phyloP scores from a whole-genome alignment of 2,113 vertebrate genomes.

The Oryzias woworae region DNA sequence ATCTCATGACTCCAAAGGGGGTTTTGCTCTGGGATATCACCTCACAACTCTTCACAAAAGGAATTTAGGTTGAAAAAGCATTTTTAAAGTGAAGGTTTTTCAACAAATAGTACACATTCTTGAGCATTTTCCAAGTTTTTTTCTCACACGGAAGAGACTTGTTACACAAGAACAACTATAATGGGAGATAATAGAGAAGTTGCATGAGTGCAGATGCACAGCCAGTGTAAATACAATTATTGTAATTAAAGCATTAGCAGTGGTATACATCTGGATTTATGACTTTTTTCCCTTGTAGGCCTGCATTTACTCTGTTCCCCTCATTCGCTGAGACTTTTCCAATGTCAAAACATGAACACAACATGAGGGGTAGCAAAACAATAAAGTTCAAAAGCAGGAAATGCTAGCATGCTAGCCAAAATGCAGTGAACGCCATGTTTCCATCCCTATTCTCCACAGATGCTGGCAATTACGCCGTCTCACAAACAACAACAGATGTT shows the following conservation, averaged over 20 bases:
- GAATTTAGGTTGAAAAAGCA: slow-evolving; percentile 57
- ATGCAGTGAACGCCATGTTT: too few relatives aligned
- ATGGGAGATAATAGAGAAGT: slow-evolving; percentile 2
- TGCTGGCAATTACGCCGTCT: slow-evolving; percentile 61
- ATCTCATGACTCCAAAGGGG: slow-evolving; percentile 40
- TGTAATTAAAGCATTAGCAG: background rate
- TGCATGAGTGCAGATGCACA: background rate
- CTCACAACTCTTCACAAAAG: slow-evolving; percentile 53
- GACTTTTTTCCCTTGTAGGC: background rate
- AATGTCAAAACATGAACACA: too few relatives aligned
- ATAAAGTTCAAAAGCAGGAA: too few relatives aligned
- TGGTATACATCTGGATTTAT: background rate
- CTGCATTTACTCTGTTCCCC: background rate
- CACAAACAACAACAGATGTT: slow-evolving; percentile 52
- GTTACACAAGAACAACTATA: slow-evolving; percentile 26
- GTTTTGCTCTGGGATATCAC: slow-evolving; percentile 27
- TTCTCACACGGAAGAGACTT: slow-evolving; percentile 46
- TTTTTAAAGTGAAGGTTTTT: slow-evolving; percentile 64
- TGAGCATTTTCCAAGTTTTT: slow-evolving; percentile 59
- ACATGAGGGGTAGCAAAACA: too few relatives aligned
- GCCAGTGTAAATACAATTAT: background rate
- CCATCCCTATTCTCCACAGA: slow-evolving; percentile 20
- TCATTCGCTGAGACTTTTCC: too few relatives aligned
- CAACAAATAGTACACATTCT: slow-evolving; percentile 69
- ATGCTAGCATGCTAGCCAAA: too few relatives aligned